Evolutionary conservation across 2,113 vertebrate species (phyloP).

Genomic region (Meleagris gallopavo): DNA sequence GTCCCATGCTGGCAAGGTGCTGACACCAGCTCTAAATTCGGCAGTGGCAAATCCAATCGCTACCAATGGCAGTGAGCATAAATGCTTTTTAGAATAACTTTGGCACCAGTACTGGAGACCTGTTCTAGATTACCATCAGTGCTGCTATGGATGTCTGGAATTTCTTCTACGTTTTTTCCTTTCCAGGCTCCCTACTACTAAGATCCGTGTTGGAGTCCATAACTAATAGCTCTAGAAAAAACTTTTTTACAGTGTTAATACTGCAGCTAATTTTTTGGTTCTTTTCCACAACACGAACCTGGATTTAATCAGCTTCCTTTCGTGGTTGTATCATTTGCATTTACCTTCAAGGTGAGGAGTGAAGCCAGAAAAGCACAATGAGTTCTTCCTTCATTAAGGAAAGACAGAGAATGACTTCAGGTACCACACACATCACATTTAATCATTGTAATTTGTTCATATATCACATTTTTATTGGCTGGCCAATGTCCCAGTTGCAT

Average conservation of each 20-base stretch:
- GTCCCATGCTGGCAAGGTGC: neutral
- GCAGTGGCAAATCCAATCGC: neutral
- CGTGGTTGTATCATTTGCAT: neutral
- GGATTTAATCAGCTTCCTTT: neutral
- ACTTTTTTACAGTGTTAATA: neutral
- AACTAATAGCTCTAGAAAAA: neutral
- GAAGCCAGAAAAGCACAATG: neutral
- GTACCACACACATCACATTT: neutral
- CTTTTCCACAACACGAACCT: neutral
- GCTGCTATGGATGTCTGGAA: neutral
- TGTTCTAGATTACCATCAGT: constrained; percentile 6
- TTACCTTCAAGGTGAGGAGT: neutral
- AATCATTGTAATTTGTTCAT: neutral
- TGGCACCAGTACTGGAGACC: neutral
- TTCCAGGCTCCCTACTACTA: neutral
- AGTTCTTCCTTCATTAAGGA: neutral
- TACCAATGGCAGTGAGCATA: neutral
- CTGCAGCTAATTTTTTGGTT: neutral
- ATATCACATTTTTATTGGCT: neutral
- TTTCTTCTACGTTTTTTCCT: constrained; percentile 9
- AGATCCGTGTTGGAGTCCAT: neutral
- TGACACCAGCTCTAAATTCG: neutral
- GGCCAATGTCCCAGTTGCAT: neutral
- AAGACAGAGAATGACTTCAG: neutral
- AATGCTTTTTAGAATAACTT: constrained; percentile 15